A percentile compares a stretch with the other conserved stretches of the same genome.
These are phyloP conservation scores for Tichodroma muraria DNA, from an alignment of 2,113 vertebrate genomes.

Conservation along the genomic window DNA sequence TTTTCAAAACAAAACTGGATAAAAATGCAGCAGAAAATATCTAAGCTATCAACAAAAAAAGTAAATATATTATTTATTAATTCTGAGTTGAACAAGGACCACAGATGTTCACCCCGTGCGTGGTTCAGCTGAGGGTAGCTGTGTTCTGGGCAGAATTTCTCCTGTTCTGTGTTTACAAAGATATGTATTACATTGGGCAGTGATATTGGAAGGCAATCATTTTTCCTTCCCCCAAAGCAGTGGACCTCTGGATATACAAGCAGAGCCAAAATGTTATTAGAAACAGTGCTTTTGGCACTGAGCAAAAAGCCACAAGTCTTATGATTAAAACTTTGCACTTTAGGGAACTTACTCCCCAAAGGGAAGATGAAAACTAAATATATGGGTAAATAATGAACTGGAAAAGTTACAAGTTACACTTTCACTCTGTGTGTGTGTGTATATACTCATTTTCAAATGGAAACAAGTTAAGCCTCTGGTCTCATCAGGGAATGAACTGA, in stretches of 20 bases:
- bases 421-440: not conserved
- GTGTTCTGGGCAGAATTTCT: not conserved
- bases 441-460: not conserved
- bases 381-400: constrained; percentile 28
- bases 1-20: not conserved
- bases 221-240: not conserved
- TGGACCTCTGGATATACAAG: not conserved
- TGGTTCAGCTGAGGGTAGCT: accelerated
- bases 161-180: not conserved
- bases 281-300: not conserved
- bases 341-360: not conserved
- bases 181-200: not conserved
- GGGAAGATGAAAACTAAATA: constrained; percentile 28
- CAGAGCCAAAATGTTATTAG: not conserved
- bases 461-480: constrained; percentile 2
- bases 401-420: not conserved
- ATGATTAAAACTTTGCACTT: constrained; percentile 25
- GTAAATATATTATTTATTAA: not conserved
- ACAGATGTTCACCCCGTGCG: not conserved
- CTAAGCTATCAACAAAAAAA: not conserved
- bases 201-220: not conserved
- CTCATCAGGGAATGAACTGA: constrained; percentile 18
- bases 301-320: not conserved
- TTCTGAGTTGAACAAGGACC: not conserved
- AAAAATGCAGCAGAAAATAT: not conserved